phyloP scores from a whole-genome alignment of 2,888 invertebrate genomes.

The Pristionchus japonicus region DNA sequence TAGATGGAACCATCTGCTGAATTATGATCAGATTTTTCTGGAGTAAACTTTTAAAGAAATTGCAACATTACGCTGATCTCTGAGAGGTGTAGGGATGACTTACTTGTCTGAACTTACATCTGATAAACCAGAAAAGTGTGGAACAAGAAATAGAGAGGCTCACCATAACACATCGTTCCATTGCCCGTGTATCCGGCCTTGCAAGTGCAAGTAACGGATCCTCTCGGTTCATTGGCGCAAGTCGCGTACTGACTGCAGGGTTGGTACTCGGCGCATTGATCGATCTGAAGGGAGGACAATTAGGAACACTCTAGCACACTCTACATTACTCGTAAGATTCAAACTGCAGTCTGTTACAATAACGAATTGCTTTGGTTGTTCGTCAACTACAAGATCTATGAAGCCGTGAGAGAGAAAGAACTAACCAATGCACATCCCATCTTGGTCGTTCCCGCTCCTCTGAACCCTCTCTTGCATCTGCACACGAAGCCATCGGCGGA shows the following conservation, averaged over 20 bases:
- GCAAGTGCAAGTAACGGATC: slow-evolving; percentile 75
- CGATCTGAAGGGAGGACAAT: no score
- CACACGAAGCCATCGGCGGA: slow-evolving; percentile 57
- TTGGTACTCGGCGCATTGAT: slow-evolving; percentile 46
- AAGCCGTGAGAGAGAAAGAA: neutral
- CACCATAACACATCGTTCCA: slow-evolving; percentile 34
- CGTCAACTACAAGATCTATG: no score
- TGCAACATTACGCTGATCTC: no score
- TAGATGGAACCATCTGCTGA: neutral
- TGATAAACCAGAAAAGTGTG: no score
- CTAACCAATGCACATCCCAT: slow-evolving; percentile 41
- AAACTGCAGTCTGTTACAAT: neutral
- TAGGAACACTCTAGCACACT: no score
- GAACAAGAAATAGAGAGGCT: no score
- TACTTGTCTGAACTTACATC: no score
- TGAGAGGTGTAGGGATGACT: no score
- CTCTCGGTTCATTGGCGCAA: slow-evolving; percentile 48
- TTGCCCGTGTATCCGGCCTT: slow-evolving; percentile 78
- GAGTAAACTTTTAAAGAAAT: no score
- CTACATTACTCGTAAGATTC: no score
- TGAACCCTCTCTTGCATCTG: slow-evolving; percentile 53
- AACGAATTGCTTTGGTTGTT: neutral
- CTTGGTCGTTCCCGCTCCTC: slow-evolving; percentile 47
- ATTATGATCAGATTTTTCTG: neutral
- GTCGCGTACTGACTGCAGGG: slow-evolving; percentile 49